Base-by-base conservation (phyloP, 2,113 vertebrate species). In the Pollachius pollachius region DNA sequence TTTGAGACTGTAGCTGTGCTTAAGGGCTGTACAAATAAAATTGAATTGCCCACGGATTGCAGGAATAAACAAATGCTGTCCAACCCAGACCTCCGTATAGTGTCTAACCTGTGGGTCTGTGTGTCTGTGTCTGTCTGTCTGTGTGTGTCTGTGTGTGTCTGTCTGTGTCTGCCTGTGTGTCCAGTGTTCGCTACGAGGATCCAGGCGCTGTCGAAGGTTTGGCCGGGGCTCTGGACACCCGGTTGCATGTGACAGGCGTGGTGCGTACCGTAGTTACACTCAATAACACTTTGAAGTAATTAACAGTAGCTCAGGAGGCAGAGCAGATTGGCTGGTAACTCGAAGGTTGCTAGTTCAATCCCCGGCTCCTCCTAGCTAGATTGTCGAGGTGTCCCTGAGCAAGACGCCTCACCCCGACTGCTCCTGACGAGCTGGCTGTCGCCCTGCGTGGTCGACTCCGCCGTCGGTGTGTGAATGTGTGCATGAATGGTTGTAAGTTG, bases 111-210 rank as follows among this genome's bases (percentile, higher is more conserved):
- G 18, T 57, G n/a, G n/a, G n/a, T 57, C 0, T 57, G 3, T 57
- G 16, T 57, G 65, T 62, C 64, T 30, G 23, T 23, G 21, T 23
- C 21, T 23, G 41, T 12, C 5, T 60, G 17, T 65, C 56, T 56
- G 1, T 56, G 4, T 56, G 65, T 62, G 17, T n/a, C n/a, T 23
- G 23, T 65, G 19, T 75, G n/a, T 57, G n/a, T 57, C 3, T n/a
- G 2, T 57, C 15, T 57, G 65, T 62, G 41, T 12, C 0, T 60
- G 17, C 62, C 57, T 62, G 41, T 12, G 6, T 60, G 17, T 65
- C 57, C 59, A 93, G 92, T 77, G 91, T 93, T 65, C 72, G 81
- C 63, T 93, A 93, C 66, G 92, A 93, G 72, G 90, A 93, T 67
- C 92, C 91, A 2, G 83, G 89, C 48, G 90, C 91, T 21, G 86